These are phyloP conservation scores for Maniola hyperantus DNA, from an alignment of 2,888 invertebrate genomes.

Conservation along the genomic window DNA sequence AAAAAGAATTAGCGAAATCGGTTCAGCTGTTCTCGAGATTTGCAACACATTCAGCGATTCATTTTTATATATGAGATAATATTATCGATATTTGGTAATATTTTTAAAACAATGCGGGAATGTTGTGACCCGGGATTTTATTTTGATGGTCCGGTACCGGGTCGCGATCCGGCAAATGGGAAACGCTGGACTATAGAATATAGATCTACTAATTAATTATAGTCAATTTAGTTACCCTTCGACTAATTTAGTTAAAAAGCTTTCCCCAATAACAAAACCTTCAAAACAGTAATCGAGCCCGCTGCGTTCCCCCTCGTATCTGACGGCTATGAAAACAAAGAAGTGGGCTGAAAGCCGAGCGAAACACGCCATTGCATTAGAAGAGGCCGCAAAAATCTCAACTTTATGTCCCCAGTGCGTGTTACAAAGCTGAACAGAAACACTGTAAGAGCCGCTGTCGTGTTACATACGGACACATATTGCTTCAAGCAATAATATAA, in stretches of 20 bases:
- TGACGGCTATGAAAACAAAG: slow-evolving; percentile 13
- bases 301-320: neutral
- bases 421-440: slow-evolving; percentile 50
- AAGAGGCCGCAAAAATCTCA: slow-evolving; percentile 55
- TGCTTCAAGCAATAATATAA: slow-evolving; percentile 41
- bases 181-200: too few species aligned
- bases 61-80: too few species aligned
- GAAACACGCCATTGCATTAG: slow-evolving; percentile 45
- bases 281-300: neutral
- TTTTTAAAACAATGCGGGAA: too few species aligned
- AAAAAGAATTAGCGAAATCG: too few species aligned
- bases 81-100: too few species aligned
- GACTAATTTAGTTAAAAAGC: neutral
- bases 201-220: too few species aligned
- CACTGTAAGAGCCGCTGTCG: slow-evolving; percentile 43
- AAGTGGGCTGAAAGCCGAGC: slow-evolving; percentile 18
- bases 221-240: too few species aligned
- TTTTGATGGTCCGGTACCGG: too few species aligned
- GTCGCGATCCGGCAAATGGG: too few species aligned
- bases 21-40: too few species aligned
- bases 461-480: slow-evolving; percentile 39
- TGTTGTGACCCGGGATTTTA: too few species aligned
- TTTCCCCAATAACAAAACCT: neutral
- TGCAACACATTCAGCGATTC: too few species aligned
- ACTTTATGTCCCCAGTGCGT: slow-evolving; percentile 56